These are phyloP conservation scores for Mythimna impura DNA, from an alignment of 2,888 invertebrate genomes.

Conservation along the genomic window DNA sequence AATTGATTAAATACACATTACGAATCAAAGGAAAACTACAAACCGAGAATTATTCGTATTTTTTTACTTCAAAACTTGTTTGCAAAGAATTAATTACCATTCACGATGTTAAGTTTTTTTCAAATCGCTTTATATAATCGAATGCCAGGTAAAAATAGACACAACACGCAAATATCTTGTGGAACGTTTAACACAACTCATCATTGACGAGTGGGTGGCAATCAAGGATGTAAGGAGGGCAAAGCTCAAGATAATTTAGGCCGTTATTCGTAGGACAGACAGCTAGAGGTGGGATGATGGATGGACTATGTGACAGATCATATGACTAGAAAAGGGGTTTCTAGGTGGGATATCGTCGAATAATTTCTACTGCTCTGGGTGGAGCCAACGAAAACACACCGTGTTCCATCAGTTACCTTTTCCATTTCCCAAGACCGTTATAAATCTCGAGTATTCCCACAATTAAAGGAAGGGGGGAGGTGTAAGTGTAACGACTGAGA, in stretches of 20 bases:
- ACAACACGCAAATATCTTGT: constrained; percentile 36
- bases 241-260: constrained; percentile 58
- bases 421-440: no score
- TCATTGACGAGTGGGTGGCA: constrained; percentile 48
- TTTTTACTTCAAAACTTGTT: constrained; percentile 6
- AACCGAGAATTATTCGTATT: background rate
- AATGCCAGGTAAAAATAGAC: constrained; percentile 28
- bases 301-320: background rate
- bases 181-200: constrained; percentile 27
- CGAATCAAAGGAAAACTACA: background rate
- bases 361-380: no score
- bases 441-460: no score
- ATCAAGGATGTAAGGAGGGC: constrained; percentile 52
- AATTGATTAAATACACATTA: background rate
- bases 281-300: background rate
- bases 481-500: no score
- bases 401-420: no score
- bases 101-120: constrained; percentile 1
- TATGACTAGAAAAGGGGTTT: no score
- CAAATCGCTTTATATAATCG: constrained; percentile 1
- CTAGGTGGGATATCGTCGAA: no score
- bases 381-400: no score
- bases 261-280: constrained; percentile 24
- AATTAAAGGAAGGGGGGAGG: no score
- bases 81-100: constrained; percentile 5